Percentiles rank a stretch among this genome's conserved stretches.
phyloP scores from a whole-genome alignment of 2,797 vertebrate species.

The Avahi laniger region DNA sequence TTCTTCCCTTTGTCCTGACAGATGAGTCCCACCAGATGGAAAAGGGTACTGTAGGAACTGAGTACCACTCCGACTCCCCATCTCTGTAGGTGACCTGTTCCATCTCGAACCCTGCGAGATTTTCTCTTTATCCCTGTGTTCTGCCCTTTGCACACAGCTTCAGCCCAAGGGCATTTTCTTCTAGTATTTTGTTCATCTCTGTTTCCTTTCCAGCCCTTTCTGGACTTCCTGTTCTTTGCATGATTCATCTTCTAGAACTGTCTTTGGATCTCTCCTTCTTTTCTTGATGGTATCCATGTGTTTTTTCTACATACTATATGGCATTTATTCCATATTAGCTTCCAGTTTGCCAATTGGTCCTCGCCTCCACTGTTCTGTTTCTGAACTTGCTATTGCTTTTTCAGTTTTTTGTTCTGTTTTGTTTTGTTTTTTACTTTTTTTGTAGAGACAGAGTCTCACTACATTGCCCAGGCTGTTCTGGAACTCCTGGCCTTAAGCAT shows the following conservation, averaged over 20 bases:
- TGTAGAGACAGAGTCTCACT: background rate
- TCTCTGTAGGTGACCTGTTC: background rate
- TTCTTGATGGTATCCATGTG: too few relatives aligned
- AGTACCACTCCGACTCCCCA: background rate
- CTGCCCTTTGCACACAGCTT: background rate
- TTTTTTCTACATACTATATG: fast-evolving
- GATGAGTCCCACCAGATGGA: background rate
- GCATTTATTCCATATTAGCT: background rate
- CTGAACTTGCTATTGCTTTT: background rate
- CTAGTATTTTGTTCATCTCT: background rate
- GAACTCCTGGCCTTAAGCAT: background rate
- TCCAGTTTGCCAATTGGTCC: background rate
- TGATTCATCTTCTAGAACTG: background rate
- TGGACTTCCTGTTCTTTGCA: background rate
- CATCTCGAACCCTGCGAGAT: background rate
- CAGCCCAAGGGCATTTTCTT: background rate
- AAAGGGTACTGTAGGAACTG: background rate
- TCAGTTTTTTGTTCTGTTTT: background rate
- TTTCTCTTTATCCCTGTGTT: background rate
- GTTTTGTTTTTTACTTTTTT: background rate
- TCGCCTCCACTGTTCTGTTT: background rate
- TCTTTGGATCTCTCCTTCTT: background rate
- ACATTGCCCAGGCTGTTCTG: background rate
- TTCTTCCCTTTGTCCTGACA: background rate
- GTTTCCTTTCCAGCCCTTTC: background rate